Conservation (phyloP, 1,140 invertebrate genomes). For the Atta cephalotes region DNA sequence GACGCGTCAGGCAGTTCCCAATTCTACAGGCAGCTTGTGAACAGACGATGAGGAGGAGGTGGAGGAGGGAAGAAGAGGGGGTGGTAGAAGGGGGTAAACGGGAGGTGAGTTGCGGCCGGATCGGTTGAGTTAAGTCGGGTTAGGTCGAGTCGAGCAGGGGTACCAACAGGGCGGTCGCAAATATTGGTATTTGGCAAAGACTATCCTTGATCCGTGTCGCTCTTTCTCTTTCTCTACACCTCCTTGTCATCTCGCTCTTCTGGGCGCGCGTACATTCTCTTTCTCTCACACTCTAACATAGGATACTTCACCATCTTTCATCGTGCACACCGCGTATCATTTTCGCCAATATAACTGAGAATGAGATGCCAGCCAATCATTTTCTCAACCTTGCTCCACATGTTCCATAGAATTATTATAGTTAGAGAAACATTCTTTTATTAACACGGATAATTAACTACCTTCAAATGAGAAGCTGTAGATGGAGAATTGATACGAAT, state of each 20-base stretch:
- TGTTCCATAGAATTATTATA: not conserved
- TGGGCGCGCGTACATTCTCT: constrained; percentile 71
- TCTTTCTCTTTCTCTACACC: constrained; percentile 79
- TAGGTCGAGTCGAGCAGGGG: constrained; percentile 83
- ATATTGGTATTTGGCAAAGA: constrained; percentile 87
- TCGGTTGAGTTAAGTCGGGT: constrained; percentile 81
- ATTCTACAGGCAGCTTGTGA: constrained; percentile 27
- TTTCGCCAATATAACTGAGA: constrained; percentile 49
- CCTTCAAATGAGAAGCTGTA: not conserved
- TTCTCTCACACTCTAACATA: constrained; percentile 67
- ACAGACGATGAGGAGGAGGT: constrained; percentile 45
- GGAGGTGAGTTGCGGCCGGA: constrained; percentile 78
- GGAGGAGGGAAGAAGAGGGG: constrained; percentile 61
- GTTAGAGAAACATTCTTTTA: constrained; percentile 4
- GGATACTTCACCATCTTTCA: constrained; percentile 48
- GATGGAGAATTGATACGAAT: no score
- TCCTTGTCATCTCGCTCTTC: constrained; percentile 75
- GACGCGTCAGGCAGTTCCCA: constrained; percentile 27
- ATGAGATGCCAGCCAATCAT: constrained; percentile 31
- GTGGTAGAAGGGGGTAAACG: constrained; percentile 70
- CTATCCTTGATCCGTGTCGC: constrained; percentile 86
- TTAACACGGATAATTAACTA: constrained; percentile 4
- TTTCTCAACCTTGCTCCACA: not conserved
- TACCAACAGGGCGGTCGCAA: constrained; percentile 86
- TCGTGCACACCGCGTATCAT: constrained; percentile 26